phyloP scores from a whole-genome alignment of 1,140 invertebrate species.

The Rhagoletis zephyria region DNA sequence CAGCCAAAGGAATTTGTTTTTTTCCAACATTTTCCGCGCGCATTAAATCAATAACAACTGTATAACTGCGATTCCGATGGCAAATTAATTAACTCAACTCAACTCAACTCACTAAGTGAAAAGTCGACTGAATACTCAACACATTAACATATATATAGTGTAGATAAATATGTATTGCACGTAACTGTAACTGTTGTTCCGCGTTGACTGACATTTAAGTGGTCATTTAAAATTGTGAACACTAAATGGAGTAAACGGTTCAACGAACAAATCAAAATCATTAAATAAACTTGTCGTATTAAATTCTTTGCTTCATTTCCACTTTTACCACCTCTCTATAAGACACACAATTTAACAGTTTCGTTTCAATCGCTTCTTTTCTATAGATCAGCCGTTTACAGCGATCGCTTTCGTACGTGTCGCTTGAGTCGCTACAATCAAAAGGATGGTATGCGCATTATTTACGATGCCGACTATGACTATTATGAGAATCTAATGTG shows the following conservation, averaged over 20 bases:
- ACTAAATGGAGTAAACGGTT: not conserved
- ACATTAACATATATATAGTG: not conserved
- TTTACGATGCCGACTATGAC: conserved; percentile 91
- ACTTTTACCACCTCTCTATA: not conserved
- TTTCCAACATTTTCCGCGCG: not conserved
- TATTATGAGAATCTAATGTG: conserved; percentile 93
- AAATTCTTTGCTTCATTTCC: not conserved
- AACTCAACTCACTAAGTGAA: not conserved
- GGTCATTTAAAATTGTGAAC: conserved; percentile 9
- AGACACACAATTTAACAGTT: not conserved
- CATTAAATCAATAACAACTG: not conserved
- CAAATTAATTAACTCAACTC: conserved; percentile 9
- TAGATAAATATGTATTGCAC: not conserved
- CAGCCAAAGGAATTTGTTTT: not conserved
- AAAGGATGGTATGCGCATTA: conserved; percentile 88
- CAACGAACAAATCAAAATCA: not conserved
- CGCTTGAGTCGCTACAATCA: conserved; percentile 89
- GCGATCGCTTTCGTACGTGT: conserved; percentile 86
- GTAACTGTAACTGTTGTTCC: not conserved
- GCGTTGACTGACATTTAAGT: conserved; percentile 1
- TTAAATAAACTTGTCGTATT: conserved; percentile 20
- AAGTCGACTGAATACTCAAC: not conserved
- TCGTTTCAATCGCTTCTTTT: conserved; percentile 48
- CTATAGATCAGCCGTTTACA: conserved; percentile 85
- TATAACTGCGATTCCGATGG: not conserved